These are phyloP conservation scores for Loripinus fragilis DNA, from an alignment of 2,888 invertebrate species.

Conservation along the genomic window DNA sequence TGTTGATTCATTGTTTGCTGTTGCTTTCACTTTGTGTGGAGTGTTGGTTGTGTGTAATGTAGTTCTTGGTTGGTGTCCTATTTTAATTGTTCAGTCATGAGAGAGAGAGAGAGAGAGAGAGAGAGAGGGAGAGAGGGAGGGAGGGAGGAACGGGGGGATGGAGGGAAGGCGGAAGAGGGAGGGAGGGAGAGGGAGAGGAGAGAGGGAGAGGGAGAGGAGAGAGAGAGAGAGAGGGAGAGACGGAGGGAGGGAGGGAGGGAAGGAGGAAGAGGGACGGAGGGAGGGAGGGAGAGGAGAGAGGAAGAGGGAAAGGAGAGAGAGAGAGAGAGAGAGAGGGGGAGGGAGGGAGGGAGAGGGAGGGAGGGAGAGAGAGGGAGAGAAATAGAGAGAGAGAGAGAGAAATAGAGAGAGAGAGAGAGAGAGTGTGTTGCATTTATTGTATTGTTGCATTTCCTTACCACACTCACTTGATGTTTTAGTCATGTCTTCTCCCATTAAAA, in stretches of 20 bases:
- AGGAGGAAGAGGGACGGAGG: constrained; percentile 3
- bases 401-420: too few relatives aligned
- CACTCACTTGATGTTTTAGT: too few relatives aligned
- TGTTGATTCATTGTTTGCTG: too few relatives aligned
- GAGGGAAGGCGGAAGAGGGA: background rate
- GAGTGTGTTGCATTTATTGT: too few relatives aligned
- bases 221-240: background rate
- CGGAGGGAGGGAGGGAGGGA: too few relatives aligned
- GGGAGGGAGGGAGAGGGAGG: background rate
- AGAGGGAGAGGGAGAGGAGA: constrained; percentile 7
- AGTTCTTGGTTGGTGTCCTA: background rate
- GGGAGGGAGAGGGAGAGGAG: constrained; percentile 8
- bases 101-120: too few relatives aligned
- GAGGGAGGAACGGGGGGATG: background rate
- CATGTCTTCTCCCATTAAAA: too few relatives aligned
- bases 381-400: too few relatives aligned
- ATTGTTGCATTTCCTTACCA: too few relatives aligned
- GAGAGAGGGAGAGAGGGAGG: too few relatives aligned
- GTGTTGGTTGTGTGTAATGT: too few relatives aligned
- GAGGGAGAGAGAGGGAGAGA: background rate
- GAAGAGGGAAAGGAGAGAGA: background rate
- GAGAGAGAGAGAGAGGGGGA: background rate
- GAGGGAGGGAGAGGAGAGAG: constrained; percentile 8
- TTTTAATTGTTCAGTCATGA: background rate
- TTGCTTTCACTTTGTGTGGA: too few relatives aligned